Evolutionary conservation across 2,888 invertebrate species (phyloP).

Genomic region (Dynastes maya): DNA sequence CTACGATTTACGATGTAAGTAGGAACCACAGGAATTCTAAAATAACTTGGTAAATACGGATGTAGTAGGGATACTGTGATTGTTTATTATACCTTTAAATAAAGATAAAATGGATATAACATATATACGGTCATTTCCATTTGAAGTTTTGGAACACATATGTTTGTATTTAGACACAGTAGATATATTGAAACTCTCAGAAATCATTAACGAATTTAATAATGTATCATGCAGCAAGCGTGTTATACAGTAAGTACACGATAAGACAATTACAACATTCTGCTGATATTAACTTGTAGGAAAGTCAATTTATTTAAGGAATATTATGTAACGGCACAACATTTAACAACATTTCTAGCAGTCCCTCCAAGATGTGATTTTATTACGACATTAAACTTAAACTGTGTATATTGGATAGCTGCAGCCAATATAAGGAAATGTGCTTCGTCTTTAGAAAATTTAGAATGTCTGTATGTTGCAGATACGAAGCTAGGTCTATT

Average conservation of each 20-base stretch:
- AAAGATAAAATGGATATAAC: constrained; percentile 29
- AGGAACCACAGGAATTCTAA: too few relatives aligned
- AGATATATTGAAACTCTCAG: constrained; percentile 41
- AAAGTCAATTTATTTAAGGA: constrained; percentile 38
- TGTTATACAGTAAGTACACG: constrained; percentile 23
- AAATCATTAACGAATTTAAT: constrained; percentile 32
- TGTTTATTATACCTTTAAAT: neutral
- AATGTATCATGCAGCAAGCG: constrained; percentile 26
- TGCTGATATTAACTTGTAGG: constrained; percentile 5
- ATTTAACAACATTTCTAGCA: constrained; percentile 19
- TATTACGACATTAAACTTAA: constrained; percentile 36
- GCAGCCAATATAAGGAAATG: constrained; percentile 47
- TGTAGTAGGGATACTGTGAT: too few relatives aligned
- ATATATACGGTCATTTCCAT: constrained; percentile 29
- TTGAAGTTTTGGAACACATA: constrained; percentile 46
- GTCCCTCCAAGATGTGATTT: constrained; percentile 38
- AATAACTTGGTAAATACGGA: too few relatives aligned
- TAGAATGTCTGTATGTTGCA: constrained; percentile 34
- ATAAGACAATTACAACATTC: neutral
- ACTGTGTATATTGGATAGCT: constrained; percentile 46
- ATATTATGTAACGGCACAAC: constrained; percentile 27
- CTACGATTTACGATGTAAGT: too few relatives aligned
- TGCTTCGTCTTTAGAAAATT: constrained; percentile 11
- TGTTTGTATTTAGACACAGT: constrained; percentile 38
- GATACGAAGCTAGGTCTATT: constrained; percentile 45